These are phyloP conservation scores for Urocolius indicus DNA, from an alignment of 2,113 vertebrate species.

Conservation along the genomic window DNA sequence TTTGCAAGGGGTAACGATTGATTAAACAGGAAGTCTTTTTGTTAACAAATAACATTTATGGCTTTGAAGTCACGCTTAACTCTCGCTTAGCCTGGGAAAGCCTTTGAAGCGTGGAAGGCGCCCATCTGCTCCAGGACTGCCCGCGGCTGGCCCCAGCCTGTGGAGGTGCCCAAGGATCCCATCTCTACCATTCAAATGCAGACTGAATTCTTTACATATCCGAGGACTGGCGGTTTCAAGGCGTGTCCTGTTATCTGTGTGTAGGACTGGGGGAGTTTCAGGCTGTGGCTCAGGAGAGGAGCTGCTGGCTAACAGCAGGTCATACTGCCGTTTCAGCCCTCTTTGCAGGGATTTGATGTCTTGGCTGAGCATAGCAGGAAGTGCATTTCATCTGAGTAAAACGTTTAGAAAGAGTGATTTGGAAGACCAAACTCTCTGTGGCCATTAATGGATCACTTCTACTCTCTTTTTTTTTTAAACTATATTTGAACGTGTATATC, in stretches of 20 bases:
- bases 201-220: constrained; percentile 30
- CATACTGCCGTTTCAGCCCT: not conserved
- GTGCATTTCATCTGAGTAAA: not conserved
- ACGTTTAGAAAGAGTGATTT: not conserved
- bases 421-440: not conserved
- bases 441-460: not conserved
- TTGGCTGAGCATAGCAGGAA: not conserved
- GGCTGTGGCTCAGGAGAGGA: not conserved
- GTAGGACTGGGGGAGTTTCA: not conserved
- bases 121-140: not conserved
- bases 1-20: not conserved
- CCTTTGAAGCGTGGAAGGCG: constrained; percentile 43
- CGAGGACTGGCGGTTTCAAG: not conserved
- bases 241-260: not conserved
- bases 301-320: not conserved
- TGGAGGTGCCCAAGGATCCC: not conserved
- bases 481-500: not conserved
- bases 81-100: not conserved
- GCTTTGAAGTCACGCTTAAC: constrained; percentile 26
- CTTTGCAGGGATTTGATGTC: not conserved
- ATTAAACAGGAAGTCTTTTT: not conserved
- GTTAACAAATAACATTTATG: not conserved
- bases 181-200: constrained; percentile 14
- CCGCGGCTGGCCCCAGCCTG: not conserved
- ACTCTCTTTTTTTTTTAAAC: not conserved